phyloP scores from a whole-genome alignment of 2,113 vertebrate species.

The Brienomyrus brachyistius region DNA sequence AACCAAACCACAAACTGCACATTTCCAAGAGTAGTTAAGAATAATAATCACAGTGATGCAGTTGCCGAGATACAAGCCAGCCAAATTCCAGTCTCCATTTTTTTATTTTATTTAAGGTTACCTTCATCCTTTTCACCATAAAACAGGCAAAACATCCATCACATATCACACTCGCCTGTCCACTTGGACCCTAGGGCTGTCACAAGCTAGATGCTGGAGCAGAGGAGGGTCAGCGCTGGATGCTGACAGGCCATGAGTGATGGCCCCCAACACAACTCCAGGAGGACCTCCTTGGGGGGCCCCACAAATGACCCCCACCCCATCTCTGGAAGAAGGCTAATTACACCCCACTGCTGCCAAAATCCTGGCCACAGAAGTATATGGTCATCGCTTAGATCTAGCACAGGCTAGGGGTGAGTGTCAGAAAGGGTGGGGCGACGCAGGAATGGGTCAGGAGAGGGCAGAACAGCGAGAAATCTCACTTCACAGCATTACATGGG shows the following conservation, averaged over 20 bases:
- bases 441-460: background rate
- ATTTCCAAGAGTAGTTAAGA: background rate
- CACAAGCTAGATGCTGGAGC: background rate
- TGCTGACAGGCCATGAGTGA: background rate
- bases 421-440: background rate
- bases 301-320: background rate
- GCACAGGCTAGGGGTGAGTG: background rate
- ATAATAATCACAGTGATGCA: background rate
- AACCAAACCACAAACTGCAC: background rate
- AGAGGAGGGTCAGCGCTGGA: background rate
- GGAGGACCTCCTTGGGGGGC: background rate
- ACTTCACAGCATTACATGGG: background rate
- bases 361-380: background rate
- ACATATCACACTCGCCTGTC: background rate
- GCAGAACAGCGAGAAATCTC: no score
- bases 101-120: background rate
- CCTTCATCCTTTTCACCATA: background rate
- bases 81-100: background rate
- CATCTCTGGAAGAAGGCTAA: background rate
- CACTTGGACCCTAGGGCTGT: background rate
- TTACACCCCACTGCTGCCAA: background rate
- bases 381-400: background rate
- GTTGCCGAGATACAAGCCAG: background rate
- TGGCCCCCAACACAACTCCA: background rate
- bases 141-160: background rate